These are phyloP conservation scores for Silurus meridionalis DNA, from an alignment of 2,113 vertebrate genomes.

Conservation along the genomic window DNA sequence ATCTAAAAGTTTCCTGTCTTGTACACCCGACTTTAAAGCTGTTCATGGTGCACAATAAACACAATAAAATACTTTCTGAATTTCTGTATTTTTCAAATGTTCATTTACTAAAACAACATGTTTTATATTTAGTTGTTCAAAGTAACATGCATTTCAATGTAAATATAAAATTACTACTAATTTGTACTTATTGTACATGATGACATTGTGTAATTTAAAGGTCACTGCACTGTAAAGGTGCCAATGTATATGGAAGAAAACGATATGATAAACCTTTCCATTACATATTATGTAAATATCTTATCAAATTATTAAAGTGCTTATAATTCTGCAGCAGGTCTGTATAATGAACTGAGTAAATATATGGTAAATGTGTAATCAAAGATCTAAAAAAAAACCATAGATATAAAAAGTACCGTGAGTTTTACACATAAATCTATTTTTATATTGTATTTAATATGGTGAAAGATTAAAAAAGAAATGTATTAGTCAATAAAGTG, in stretches of 20 bases:
- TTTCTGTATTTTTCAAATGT: neutral
- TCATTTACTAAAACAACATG: neutral
- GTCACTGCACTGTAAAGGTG: neutral
- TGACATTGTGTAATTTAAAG: neutral
- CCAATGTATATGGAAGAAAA: neutral
- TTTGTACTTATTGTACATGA: neutral
- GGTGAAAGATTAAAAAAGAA: neutral
- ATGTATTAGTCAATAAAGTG: neutral
- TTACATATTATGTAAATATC: constrained; percentile 17
- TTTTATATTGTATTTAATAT: neutral
- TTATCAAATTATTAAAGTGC: constrained; percentile 23
- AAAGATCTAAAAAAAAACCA: neutral
- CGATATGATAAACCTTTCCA: neutral
- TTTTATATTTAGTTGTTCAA: neutral
- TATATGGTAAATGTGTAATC: neutral
- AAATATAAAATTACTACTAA: neutral
- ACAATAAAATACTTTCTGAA: neutral
- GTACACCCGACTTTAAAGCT: too few relatives aligned
- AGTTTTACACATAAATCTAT: neutral
- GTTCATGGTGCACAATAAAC: too few relatives aligned
- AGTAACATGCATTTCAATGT: neutral
- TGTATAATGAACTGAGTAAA: neutral
- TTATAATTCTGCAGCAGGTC: neutral
- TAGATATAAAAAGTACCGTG: neutral
- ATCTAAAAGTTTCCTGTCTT: too few relatives aligned